Evolutionary conservation across 2,888 invertebrate genomes (phyloP).

Genomic region (Caenorhabditis panamensis): DNA sequence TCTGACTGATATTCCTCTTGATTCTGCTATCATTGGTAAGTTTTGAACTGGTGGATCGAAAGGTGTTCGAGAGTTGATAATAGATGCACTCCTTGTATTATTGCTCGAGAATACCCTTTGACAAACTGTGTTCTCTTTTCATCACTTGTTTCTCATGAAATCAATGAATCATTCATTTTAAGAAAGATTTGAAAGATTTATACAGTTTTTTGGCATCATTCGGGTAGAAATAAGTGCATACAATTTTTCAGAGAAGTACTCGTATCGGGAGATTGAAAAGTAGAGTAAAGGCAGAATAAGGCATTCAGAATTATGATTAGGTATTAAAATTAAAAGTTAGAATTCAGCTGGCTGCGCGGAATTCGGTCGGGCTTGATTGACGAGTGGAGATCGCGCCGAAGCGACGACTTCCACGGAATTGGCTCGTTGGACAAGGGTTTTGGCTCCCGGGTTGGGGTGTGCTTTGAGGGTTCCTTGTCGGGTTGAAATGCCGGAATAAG

Average conservation of each 20-base stretch:
- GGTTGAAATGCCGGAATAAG: conserved; percentile 59
- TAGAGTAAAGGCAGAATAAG: background rate
- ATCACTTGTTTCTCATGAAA: background rate
- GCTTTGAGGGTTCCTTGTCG: conserved; percentile 60
- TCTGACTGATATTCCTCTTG: background rate
- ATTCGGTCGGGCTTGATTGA: conserved; percentile 36
- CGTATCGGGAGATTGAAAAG: background rate
- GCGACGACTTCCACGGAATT: conserved; percentile 52
- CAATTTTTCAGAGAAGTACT: background rate
- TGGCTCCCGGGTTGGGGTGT: conserved; percentile 23
- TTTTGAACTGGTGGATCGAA: conserved; percentile 19
- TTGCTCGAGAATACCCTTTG: conserved; percentile 72
- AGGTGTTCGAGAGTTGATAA: conserved; percentile 67
- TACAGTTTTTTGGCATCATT: conserved; percentile 5
- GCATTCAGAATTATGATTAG: background rate
- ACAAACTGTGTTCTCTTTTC: conserved; percentile 12
- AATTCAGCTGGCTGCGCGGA: conserved; percentile 46
- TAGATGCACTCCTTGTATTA: conserved; percentile 54
- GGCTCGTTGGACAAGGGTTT: conserved; percentile 37
- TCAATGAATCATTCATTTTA: background rate
- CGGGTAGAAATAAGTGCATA: conserved; percentile 9
- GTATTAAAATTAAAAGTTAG: conserved; percentile 19
- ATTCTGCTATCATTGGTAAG: background rate
- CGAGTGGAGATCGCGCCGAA: conserved; percentile 26
- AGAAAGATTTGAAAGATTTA: background rate